Evolutionary conservation across 2,797 vertebrate genomes (phyloP), one percentile per base, ranked within the genome.

Genomic region (Odontamblyopus rebecca): DNA sequence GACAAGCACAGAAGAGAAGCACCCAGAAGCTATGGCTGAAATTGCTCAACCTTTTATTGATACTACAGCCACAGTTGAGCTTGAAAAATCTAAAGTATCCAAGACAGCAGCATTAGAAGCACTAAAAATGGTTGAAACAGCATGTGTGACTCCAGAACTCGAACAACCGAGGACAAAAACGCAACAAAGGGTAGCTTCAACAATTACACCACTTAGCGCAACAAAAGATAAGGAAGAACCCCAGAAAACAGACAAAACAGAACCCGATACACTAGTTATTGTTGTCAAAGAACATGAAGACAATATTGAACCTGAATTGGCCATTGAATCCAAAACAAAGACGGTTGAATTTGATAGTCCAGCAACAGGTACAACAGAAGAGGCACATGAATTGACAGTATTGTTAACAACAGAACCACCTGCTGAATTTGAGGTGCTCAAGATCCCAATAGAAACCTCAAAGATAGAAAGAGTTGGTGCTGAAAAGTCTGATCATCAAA

Each of bases 261-360:
- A 44, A 26, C 19, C 1, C 16, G 35, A 65, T 27, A 41, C 7
- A 35, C 32, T 63, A 44, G 41, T 27, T 44, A 48, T 48, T 65
- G 62, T 27, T 23, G 38, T 64, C 62, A 64, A 27, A 64, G 38
- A 64, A n/a, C 38, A 64, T n/a, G 62, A 64, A 7, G n/a, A 15
- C 13, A 15, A 26, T 5, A 60, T 1, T 26, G 62, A 65, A 13
- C 60, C 60, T 9, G 4, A 48, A 48, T 4, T 48, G 12, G 0
- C 44, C 44, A 48, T 5, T 48, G 44, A 48, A 48, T 15, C 44
- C 44, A n/a, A 63, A 63, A 15, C 5, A 15, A 2, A 38, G 23
- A 44, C 57, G 7, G 38, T 48, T 44, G n/a, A 63, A 63, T 9
- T 11, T 63, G 38, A 27, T 29, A 63, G 19, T 23, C 19, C 32